phyloP scores from a whole-genome alignment of 2,113 vertebrate genomes.

The Dendropsophus ebraccatus region DNA sequence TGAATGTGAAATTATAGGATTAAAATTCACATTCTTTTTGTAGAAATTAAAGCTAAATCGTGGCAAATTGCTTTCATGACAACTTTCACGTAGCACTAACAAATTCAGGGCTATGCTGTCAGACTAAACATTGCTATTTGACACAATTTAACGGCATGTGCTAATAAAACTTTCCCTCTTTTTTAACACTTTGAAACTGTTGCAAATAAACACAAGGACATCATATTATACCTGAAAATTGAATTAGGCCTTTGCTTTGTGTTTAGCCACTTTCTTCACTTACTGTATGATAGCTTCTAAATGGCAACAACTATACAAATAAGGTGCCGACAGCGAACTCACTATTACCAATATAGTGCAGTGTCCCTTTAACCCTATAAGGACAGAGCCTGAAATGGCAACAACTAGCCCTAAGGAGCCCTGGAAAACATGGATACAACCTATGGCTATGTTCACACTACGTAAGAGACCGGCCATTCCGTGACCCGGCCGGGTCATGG shows the following conservation, averaged over 20 bases:
- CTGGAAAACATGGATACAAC: too few species aligned
- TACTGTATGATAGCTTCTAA: too few species aligned
- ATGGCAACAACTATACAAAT: too few species aligned
- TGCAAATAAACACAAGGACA: neutral
- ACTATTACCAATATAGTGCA: too few species aligned
- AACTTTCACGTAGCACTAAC: neutral
- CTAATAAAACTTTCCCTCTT: conserved; percentile 5
- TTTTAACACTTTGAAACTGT: neutral
- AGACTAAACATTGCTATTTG: conserved; percentile 2
- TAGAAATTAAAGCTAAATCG: conserved; percentile 17
- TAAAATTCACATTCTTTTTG: conserved; percentile 22
- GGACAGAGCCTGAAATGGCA: too few species aligned
- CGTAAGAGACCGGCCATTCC: too few species aligned
- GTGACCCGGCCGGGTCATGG: too few species aligned
- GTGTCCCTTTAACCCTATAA: too few species aligned
- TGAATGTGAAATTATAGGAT: conserved; percentile 19
- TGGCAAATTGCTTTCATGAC: neutral
- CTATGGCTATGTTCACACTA: too few species aligned
- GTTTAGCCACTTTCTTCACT: neutral
- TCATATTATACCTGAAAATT: neutral
- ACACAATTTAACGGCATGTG: neutral
- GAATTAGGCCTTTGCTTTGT: neutral
- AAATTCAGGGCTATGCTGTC: neutral
- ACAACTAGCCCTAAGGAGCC: too few species aligned
- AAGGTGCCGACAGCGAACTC: too few species aligned